These are phyloP conservation scores for Punctoribates punctum DNA, from an alignment of 2,888 invertebrate genomes.

Conservation along the genomic window DNA sequence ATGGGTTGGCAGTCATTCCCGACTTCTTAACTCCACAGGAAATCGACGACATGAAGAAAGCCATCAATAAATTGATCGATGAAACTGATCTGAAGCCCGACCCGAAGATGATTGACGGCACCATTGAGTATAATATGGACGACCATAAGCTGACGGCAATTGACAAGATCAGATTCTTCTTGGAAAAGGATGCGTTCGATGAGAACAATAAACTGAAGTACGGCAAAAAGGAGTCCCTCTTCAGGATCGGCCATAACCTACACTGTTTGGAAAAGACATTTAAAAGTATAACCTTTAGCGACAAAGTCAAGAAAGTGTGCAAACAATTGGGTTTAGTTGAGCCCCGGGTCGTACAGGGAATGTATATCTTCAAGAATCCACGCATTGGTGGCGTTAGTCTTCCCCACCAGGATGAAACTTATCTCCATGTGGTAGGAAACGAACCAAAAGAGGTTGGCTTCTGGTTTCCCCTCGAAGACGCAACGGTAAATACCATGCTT, in stretches of 20 bases:
- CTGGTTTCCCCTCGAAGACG: conserved; percentile 95
- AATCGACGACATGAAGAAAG: conserved; percentile 40
- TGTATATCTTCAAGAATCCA: conserved; percentile 97
- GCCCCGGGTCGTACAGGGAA: conserved; percentile 87
- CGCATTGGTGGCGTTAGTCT: conserved; percentile 72
- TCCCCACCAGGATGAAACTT: conserved; percentile 71
- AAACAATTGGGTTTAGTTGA: conserved; percentile 68
- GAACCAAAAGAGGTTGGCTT: conserved; percentile 71
- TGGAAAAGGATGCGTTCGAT: conserved; percentile 71
- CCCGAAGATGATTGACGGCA: conserved; percentile 24
- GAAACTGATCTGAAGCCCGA: conserved; percentile 17
- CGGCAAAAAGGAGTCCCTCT: conserved; percentile 64
- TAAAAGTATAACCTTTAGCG: conserved; percentile 74
- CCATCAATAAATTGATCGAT: conserved; percentile 39
- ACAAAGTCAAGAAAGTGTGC: conserved; percentile 72
- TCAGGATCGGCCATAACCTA: conserved; percentile 80
- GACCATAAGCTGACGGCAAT: conserved; percentile 81
- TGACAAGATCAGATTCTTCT: conserved; percentile 87
- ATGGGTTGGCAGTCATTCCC: conserved; percentile 46
- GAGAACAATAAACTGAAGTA: conserved; percentile 40
- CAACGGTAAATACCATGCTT: conserved; percentile 59
- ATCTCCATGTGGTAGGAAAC: conserved; percentile 73
- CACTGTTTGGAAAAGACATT: conserved; percentile 77
- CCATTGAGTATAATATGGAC: conserved; percentile 55
- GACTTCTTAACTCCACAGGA: conserved; percentile 43